These are phyloP conservation scores for Dendropsophus ebraccatus DNA, from an alignment of 2,113 vertebrate genomes.

Conservation along the genomic window DNA sequence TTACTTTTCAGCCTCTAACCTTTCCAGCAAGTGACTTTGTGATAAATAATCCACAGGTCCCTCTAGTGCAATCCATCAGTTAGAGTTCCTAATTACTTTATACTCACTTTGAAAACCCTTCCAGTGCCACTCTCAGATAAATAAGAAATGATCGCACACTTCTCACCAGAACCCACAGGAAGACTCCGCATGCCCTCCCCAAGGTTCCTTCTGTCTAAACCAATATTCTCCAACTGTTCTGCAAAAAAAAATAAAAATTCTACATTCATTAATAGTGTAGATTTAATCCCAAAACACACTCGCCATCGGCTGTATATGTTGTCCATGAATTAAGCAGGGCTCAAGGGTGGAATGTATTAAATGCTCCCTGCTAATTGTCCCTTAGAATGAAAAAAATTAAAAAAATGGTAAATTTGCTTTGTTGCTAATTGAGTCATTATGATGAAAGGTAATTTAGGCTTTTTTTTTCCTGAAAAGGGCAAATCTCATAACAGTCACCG, in stretches of 20 bases:
- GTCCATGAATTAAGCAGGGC: slow-evolving; percentile 19
- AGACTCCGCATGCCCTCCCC: slow-evolving; percentile 17
- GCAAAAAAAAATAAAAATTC: background rate
- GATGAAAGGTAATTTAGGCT: slow-evolving; percentile 11
- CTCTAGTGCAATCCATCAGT: slow-evolving; percentile 77
- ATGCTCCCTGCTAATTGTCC: slow-evolving; percentile 10
- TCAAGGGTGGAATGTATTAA: slow-evolving; percentile 23
- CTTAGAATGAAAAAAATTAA: background rate
- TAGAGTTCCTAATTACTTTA: slow-evolving; percentile 77
- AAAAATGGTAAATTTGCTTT: slow-evolving; percentile 39
- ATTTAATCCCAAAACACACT: slow-evolving; percentile 39
- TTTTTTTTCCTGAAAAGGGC: slow-evolving; percentile 27
- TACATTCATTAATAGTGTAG: slow-evolving; percentile 25
- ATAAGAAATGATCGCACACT: slow-evolving; percentile 76
- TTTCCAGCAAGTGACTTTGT: slow-evolving; percentile 79
- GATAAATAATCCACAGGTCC: slow-evolving; percentile 80
- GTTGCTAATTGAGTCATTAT: slow-evolving; percentile 49
- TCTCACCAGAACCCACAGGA: slow-evolving; percentile 57
- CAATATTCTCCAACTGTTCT: slow-evolving; percentile 20
- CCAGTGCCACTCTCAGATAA: slow-evolving; percentile 75
- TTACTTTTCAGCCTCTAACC: slow-evolving; percentile 83
- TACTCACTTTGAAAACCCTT: slow-evolving; percentile 76
- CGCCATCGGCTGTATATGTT: background rate
- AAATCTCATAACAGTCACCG: slow-evolving; percentile 16
- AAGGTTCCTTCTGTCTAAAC: slow-evolving; percentile 31